Percentiles rank a stretch among this genome's conserved stretches.
phyloP scores from a whole-genome alignment of 1,140 invertebrate genomes.

The Euwallacea fornicatus region DNA sequence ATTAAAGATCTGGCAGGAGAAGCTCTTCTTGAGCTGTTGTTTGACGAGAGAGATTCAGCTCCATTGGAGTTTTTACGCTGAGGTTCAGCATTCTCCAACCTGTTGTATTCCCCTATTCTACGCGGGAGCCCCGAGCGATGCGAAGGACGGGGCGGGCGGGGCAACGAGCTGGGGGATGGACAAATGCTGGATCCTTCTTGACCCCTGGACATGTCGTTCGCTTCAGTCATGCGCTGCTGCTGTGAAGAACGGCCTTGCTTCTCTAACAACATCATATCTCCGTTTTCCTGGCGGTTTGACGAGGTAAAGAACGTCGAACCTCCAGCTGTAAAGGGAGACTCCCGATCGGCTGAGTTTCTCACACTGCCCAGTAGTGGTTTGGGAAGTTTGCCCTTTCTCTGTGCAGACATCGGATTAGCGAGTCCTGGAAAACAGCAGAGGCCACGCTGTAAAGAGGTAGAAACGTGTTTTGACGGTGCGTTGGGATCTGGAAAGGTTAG shows the following conservation, averaged over 20 bases:
- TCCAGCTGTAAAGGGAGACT: slow-evolving; percentile 57
- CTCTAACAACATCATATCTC: slow-evolving; percentile 73
- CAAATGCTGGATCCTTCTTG: slow-evolving; percentile 55
- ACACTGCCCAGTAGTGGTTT: slow-evolving; percentile 79
- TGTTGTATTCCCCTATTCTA: slow-evolving; percentile 61
- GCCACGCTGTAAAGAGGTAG: slow-evolving; percentile 71
- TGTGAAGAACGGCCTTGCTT: slow-evolving; percentile 76
- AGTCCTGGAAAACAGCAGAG: slow-evolving; percentile 87
- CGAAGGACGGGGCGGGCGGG: slow-evolving; percentile 65
- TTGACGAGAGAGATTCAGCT: slow-evolving; percentile 51
- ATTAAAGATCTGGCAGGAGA: slow-evolving; percentile 64
- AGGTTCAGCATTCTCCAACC: slow-evolving; percentile 47
- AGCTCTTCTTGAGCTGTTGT: slow-evolving; percentile 52
- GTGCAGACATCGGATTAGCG: slow-evolving; percentile 77
- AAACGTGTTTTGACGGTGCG: slow-evolving; percentile 56
- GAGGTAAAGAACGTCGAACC: slow-evolving; percentile 49
- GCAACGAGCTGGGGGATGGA: slow-evolving; percentile 67
- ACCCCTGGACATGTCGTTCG: slow-evolving; percentile 28
- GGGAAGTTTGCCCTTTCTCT: slow-evolving; percentile 81
- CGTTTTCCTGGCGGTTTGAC: slow-evolving; percentile 58
- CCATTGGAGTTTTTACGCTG: slow-evolving; percentile 51
- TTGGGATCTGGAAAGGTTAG: slow-evolving; percentile 55
- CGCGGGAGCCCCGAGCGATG: slow-evolving; percentile 59
- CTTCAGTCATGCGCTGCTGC: slow-evolving; percentile 66
- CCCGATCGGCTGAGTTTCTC: slow-evolving; percentile 57